phyloP scores from a whole-genome alignment of 2,888 invertebrate species.

The Chrysina gloriosa region DNA sequence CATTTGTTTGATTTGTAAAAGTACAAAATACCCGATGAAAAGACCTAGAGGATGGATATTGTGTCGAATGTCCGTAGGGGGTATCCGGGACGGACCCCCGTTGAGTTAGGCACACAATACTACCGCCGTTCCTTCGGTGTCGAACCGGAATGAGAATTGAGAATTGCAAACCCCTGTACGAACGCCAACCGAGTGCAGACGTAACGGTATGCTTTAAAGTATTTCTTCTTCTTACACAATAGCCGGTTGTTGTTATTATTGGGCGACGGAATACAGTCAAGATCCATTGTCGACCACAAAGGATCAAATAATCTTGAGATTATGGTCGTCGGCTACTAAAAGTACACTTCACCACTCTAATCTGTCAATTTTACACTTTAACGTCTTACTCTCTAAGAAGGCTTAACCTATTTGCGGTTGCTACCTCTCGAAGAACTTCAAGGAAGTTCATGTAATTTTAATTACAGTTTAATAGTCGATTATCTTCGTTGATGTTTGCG shows the following conservation, averaged over 20 bases:
- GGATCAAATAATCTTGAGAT: constrained; percentile 31
- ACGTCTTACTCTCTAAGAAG: constrained; percentile 23
- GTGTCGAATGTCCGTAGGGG: constrained; percentile 57
- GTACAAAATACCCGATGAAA: constrained; percentile 44
- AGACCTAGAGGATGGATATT: constrained; percentile 52
- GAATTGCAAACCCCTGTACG: constrained; percentile 52
- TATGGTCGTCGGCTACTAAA: constrained; percentile 37
- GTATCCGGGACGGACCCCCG: constrained; percentile 55
- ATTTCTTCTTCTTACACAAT: constrained; percentile 38
- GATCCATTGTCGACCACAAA: constrained; percentile 31
- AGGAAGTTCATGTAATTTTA: neutral
- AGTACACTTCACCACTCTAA: constrained; percentile 31
- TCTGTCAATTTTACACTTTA: constrained; percentile 38
- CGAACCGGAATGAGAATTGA: constrained; percentile 46
- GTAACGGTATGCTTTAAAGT: constrained; percentile 56
- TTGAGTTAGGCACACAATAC: constrained; percentile 55
- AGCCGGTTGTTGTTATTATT: constrained; percentile 35
- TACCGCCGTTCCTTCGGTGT: constrained; percentile 55
- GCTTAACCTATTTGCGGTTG: constrained; percentile 15
- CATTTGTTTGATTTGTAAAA: constrained; percentile 43
- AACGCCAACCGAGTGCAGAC: constrained; percentile 57
- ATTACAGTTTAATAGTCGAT: neutral
- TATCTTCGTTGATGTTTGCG: too few species aligned
- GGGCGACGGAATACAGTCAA: constrained; percentile 32
- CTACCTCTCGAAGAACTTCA: constrained; percentile 6